phyloP scores from a whole-genome alignment of 1,140 invertebrate genomes.

The Leptoteleia sp. region DNA sequence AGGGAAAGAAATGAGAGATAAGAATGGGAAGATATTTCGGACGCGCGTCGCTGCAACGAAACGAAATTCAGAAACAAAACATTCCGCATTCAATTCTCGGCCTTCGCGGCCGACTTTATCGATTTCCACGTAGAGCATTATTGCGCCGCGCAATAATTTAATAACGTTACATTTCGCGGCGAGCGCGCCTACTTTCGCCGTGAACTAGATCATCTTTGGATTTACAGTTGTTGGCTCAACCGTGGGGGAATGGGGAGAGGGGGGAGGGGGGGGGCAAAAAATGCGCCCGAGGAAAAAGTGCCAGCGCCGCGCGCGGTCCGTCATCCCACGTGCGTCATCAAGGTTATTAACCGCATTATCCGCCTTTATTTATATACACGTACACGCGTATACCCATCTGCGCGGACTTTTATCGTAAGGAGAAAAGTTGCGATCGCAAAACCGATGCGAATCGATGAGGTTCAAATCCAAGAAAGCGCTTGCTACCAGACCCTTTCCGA shows the following conservation, averaged over 20 bases:
- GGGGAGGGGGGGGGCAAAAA: too few relatives aligned
- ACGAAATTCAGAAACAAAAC: not conserved
- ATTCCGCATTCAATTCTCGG: too few relatives aligned
- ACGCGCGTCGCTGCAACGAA: not conserved
- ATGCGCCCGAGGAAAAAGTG: not conserved
- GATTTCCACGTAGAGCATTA: too few relatives aligned
- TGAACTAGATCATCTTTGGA: not conserved
- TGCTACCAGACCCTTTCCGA: slow-evolving; percentile 46
- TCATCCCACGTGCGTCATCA: slow-evolving; percentile 1
- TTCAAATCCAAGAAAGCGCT: slow-evolving; percentile 51
- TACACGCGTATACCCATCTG: too few relatives aligned
- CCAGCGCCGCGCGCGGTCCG: not conserved
- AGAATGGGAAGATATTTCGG: slow-evolving; percentile 28
- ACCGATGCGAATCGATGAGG: slow-evolving; percentile 50
- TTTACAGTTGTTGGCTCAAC: too few relatives aligned
- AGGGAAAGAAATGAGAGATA: slow-evolving; percentile 38
- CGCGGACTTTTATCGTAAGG: slow-evolving; percentile 16
- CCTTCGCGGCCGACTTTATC: too few relatives aligned
- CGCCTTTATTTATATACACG: too few relatives aligned
- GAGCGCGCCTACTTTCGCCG: not conserved
- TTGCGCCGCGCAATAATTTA: too few relatives aligned
- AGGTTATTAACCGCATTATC: slow-evolving; percentile 28
- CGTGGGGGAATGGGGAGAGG: too few relatives aligned
- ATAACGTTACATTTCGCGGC: not conserved
- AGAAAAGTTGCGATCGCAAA: slow-evolving; percentile 31